Conservation (phyloP, 2,888 invertebrate genomes). For the Galerucella nymphaeae region DNA sequence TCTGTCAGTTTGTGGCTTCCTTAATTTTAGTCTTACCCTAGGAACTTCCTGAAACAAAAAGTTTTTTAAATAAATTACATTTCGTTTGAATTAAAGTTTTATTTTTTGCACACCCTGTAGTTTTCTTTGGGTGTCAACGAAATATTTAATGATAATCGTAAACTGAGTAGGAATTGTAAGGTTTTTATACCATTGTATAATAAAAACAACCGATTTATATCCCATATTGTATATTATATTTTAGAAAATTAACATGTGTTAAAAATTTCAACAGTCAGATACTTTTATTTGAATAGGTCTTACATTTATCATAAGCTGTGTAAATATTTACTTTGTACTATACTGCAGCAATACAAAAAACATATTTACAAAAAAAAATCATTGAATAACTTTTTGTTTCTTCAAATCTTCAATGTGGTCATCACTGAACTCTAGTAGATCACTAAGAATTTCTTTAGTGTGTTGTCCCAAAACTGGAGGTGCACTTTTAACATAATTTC, state of each 20-base stretch:
- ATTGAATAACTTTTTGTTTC: slow-evolving; percentile 65
- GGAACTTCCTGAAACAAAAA: slow-evolving; percentile 64
- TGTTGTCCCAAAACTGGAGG: slow-evolving; percentile 92
- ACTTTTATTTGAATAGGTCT: neutral
- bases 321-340: neutral
- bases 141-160: too few relatives aligned
- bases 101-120: too few relatives aligned
- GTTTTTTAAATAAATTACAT: neutral
- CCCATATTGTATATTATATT: too few relatives aligned
- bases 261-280: neutral
- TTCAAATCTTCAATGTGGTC: slow-evolving; percentile 69
- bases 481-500: slow-evolving; percentile 76
- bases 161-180: too few relatives aligned
- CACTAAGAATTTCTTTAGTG: slow-evolving; percentile 79
- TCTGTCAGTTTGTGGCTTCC: slow-evolving; percentile 76
- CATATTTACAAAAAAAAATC: slow-evolving; percentile 46
- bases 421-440: slow-evolving; percentile 73
- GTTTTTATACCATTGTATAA: too few relatives aligned
- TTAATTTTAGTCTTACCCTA: slow-evolving; percentile 73
- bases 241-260: too few relatives aligned
- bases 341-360: neutral
- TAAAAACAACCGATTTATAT: too few relatives aligned
- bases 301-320: neutral
- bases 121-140: too few relatives aligned
- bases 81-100: too few relatives aligned